Evolutionary conservation across 2,888 invertebrate species (phyloP).

Genomic region (Cheilosia impressa): DNA sequence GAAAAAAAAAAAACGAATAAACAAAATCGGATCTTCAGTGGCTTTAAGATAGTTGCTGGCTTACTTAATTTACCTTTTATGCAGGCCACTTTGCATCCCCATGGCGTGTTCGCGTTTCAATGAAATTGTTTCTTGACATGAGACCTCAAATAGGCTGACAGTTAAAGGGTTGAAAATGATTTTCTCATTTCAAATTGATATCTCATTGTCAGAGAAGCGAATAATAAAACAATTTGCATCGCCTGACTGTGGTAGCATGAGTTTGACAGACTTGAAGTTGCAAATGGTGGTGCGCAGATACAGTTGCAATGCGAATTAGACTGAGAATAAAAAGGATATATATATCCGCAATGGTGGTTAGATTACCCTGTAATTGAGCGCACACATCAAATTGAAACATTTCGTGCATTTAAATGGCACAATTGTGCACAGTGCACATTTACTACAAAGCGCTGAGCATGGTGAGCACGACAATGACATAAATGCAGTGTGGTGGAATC

Average conservation of each 20-base stretch:
- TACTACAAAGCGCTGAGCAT: slow-evolving; percentile 30
- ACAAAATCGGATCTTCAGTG: no score
- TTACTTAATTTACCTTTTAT: neutral
- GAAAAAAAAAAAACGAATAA: neutral
- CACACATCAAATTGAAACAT: slow-evolving; percentile 73
- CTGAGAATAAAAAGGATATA: neutral
- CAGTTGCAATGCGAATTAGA: slow-evolving; percentile 24
- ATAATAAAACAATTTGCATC: slow-evolving; percentile 56
- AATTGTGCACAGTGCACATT: slow-evolving; percentile 54
- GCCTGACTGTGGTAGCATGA: slow-evolving; percentile 17
- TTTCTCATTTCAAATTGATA: slow-evolving; percentile 72
- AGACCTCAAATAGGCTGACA: slow-evolving; percentile 82
- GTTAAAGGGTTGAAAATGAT: slow-evolving; percentile 69
- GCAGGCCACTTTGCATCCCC: slow-evolving; percentile 6
- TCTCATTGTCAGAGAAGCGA: slow-evolving; percentile 57
- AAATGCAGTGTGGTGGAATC: slow-evolving; percentile 37
- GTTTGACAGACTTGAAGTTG: slow-evolving; percentile 34
- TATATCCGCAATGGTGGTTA: slow-evolving; percentile 38
- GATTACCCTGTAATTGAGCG: slow-evolving; percentile 69
- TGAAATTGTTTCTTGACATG: slow-evolving; percentile 84
- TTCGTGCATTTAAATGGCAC: slow-evolving; percentile 73
- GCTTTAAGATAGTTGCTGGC: no score
- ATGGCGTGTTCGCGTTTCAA: slow-evolving; percentile 57
- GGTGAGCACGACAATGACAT: slow-evolving; percentile 48
- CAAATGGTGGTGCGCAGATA: slow-evolving; percentile 52